Evolutionary conservation across 2,888 invertebrate species (phyloP).

Genomic region (Drosophila nr. perissopoda): DNA sequence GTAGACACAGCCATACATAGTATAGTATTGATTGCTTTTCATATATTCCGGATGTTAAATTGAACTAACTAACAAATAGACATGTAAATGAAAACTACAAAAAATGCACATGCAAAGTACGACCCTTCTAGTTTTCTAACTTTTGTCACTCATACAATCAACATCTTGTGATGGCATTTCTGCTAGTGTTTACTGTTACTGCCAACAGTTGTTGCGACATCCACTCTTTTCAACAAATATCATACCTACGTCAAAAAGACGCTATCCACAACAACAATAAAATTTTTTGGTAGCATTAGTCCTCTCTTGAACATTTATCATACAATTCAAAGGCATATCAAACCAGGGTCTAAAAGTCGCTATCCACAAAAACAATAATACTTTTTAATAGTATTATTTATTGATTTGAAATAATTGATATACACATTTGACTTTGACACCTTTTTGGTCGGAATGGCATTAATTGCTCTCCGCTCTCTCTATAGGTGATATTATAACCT

Average conservation of each 20-base stretch:
- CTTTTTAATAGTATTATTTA: slow-evolving; percentile 41
- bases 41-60: not conserved
- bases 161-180: slow-evolving; percentile 49
- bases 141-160: slow-evolving; percentile 42
- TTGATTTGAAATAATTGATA: slow-evolving; percentile 54
- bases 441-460: slow-evolving; percentile 31
- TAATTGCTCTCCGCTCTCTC: not conserved
- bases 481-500: not conserved
- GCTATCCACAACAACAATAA: slow-evolving; percentile 5
- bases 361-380: slow-evolving; percentile 2
- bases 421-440: slow-evolving; percentile 57
- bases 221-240: slow-evolving; percentile 1
- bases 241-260: slow-evolving; percentile 33
- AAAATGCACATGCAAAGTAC: slow-evolving; percentile 8
- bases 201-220: slow-evolving; percentile 14
- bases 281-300: slow-evolving; percentile 21
- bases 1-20: not conserved
- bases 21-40: not conserved
- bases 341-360: slow-evolving; percentile 35
- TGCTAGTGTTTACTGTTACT: slow-evolving; percentile 33
- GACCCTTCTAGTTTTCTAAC: not conserved
- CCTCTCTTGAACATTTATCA: not conserved
- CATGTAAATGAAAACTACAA: not conserved
- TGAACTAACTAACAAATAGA: not conserved
- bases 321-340: slow-evolving; percentile 17